Evolutionary conservation across 23 tunicate species (phyloP).

Genomic region (Corella eumyota): DNA sequence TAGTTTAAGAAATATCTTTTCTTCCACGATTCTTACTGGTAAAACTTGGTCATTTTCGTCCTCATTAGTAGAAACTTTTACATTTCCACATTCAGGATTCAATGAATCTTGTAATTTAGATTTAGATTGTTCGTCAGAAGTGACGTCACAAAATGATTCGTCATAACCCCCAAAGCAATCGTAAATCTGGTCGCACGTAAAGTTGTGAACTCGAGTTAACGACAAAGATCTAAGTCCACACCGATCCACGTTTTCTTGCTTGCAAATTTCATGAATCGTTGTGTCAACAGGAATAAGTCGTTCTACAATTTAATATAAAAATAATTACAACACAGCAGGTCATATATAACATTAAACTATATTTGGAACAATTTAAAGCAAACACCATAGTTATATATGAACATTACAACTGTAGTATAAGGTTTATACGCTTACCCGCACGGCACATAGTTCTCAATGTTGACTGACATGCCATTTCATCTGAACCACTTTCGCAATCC

Average conservation of each 20-base stretch:
- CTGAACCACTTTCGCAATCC: slow-evolving; percentile 50
- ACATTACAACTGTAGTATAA: too few relatives aligned
- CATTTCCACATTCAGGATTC: neutral
- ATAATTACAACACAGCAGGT: too few relatives aligned
- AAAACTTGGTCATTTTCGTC: neutral
- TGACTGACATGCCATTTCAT: slow-evolving; percentile 32
- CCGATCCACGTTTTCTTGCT: slow-evolving; percentile 10
- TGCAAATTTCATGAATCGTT: slow-evolving; percentile 26
- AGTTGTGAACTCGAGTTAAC: slow-evolving; percentile 13
- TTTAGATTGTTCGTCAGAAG: neutral
- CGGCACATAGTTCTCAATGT: slow-evolving; percentile 11
- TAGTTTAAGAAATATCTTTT: too few relatives aligned
- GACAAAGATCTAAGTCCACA: slow-evolving; percentile 23
- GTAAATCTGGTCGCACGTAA: slow-evolving; percentile 47
- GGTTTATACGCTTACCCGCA: slow-evolving; percentile 14
- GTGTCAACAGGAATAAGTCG: slow-evolving; percentile 4
- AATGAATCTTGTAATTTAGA: neutral
- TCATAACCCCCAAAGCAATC: slow-evolving; percentile 93
- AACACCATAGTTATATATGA: too few relatives aligned
- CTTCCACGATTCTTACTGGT: slow-evolving; percentile 2
- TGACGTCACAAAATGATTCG: slow-evolving; percentile 34
- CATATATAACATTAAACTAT: too few relatives aligned
- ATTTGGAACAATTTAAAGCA: too few relatives aligned
- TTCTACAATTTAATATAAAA: neutral
- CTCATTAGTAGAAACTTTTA: too few relatives aligned